Base-by-base conservation (phyloP, 2,888 invertebrate species). In the Acleris emargana region DNA sequence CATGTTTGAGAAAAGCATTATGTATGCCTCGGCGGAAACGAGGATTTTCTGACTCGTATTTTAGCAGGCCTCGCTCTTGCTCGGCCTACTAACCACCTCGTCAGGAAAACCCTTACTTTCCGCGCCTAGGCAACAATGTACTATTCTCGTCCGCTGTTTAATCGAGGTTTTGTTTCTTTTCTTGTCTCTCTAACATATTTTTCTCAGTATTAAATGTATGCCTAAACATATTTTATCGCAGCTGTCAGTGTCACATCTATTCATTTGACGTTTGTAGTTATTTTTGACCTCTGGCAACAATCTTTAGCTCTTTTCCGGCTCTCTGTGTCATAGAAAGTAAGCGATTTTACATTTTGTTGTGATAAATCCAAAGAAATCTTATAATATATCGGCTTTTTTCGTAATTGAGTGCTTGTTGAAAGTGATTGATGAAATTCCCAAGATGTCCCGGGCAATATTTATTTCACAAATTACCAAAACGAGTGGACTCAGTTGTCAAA, bases 301-400 rank as follows among this genome's bases (percentile, higher is more conserved):
- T 59, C 68, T 74, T 74, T 76, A 64, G 58, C 73, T 73, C 80
- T 89, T 90, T 92, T 91, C 88, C 89, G 88, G 89, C 86, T 90
- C 82, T 87, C 78, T 86, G 87, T 91, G 90, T 90, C 88, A 89
- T 80, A 88, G 86, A 88, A 88, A 84, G 91, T 91, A 89, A 91
- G 91, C 86, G 80, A 82, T 80, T 82, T 81, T 79, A 73, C 80
- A 79, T 77, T 78, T 79, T 75, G 71, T 71, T 70, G 52, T 59
- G 69, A 78, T 67, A 75, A 89, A 92, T 92, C 91, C 72, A 69
- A 71, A 69, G 68, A 80, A 86, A 91, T 91, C 89, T 57, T 55
- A 32, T 55, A 62, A 69, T 78, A 66, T 77, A 68, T 18, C 50
- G 3, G 28, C 68, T 67, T 47, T 66, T 66, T 64, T 68, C 67